phyloP scores from a whole-genome alignment of 2,888 invertebrate species.

The Cepaea hortensis region DNA sequence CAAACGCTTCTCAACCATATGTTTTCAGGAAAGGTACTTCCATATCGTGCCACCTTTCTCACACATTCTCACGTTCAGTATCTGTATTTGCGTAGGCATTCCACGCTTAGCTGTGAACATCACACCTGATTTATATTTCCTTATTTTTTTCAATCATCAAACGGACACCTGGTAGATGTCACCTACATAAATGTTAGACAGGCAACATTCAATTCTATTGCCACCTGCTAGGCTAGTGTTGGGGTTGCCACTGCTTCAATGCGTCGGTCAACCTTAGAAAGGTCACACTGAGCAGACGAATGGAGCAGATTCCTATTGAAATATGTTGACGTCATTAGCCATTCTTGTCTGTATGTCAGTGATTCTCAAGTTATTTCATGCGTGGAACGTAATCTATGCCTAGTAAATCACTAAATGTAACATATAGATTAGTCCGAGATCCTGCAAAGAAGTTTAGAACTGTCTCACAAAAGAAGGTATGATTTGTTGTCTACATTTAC shows the following conservation, averaged over 20 bases:
- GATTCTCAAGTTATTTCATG: too few species aligned
- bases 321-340: neutral
- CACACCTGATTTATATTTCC: neutral
- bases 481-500: too few species aligned
- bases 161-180: neutral
- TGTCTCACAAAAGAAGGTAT: too few species aligned
- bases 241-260: neutral
- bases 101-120: neutral
- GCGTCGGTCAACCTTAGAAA: neutral
- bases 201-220: neutral
- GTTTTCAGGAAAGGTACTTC: slow-evolving; percentile 8
- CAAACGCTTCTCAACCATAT: neutral
- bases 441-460: too few species aligned
- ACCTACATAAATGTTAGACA: neutral
- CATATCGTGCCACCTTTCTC: neutral
- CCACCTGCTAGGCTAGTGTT: neutral
- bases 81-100: neutral
- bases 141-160: neutral
- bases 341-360: neutral
- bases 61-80: neutral
- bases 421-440: too few species aligned
- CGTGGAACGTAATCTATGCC: too few species aligned
- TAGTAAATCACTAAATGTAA: too few species aligned
- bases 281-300: neutral
- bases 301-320: neutral